Percentiles rank a stretch among this genome's conserved stretches.
Evolutionary conservation across 2,888 invertebrate species (phyloP).

Genomic region (Coremacera marginata): DNA sequence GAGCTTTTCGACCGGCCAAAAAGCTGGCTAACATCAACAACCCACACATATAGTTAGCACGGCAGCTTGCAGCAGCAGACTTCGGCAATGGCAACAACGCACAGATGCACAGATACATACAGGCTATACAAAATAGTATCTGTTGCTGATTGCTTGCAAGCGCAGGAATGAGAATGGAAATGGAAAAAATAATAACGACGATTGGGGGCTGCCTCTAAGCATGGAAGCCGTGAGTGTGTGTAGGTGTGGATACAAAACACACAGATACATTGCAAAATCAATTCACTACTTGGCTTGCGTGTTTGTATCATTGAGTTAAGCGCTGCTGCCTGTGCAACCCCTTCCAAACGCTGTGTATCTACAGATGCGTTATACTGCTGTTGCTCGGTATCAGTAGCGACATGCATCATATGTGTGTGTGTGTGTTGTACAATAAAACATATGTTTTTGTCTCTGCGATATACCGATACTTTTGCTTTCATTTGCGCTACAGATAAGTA

Average conservation of each 20-base stretch:
- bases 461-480: constrained; percentile 57
- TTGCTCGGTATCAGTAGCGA: background rate
- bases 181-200: too few species aligned
- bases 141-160: background rate
- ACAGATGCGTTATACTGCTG: too few species aligned
- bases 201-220: background rate
- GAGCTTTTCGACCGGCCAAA: background rate
- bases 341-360: background rate
- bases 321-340: background rate
- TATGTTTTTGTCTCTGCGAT: constrained; percentile 53
- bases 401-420: background rate
- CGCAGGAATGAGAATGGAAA: background rate
- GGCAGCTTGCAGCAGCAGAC: too few species aligned
- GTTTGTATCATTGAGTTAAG: background rate
- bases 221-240: background rate
- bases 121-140: constrained; percentile 9
- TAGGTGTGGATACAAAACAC: background rate
- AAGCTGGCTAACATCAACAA: background rate
- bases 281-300: background rate
- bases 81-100: constrained; percentile 40
- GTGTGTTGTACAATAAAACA: constrained; percentile 53
- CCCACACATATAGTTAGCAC: background rate
- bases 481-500: constrained; percentile 47
- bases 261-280: background rate
- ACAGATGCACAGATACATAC: background rate